These are phyloP conservation scores for Conus canariensis DNA, from an alignment of 2,888 invertebrate species.

Conservation along the genomic window DNA sequence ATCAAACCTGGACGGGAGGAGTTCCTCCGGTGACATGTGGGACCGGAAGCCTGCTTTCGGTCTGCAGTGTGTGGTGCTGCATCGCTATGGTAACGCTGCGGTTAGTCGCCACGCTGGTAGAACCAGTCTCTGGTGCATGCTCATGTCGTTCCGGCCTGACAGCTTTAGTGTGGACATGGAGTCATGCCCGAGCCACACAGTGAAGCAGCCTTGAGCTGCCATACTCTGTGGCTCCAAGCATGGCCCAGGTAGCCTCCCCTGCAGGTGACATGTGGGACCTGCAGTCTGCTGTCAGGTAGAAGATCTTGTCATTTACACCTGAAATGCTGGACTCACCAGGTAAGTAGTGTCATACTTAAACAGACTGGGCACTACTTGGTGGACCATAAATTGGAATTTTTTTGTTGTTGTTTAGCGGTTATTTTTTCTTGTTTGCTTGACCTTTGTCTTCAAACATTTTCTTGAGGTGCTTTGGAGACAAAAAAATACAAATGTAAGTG, in stretches of 20 bases:
- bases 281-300: conserved; percentile 49
- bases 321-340: too few relatives aligned
- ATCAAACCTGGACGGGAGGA: conserved; percentile 23
- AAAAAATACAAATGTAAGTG: too few relatives aligned
- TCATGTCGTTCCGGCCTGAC: conserved; percentile 28
- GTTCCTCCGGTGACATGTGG: conserved; percentile 59
- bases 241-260: conserved; percentile 37
- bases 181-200: background rate
- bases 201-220: conserved; percentile 23
- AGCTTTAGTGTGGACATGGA: conserved; percentile 8
- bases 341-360: too few relatives aligned
- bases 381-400: too few relatives aligned
- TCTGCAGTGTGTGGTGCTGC: conserved; percentile 13
- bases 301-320: background rate
- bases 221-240: conserved; percentile 33
- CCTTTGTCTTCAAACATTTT: too few relatives aligned
- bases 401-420: too few relatives aligned
- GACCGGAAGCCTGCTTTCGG: conserved; percentile 52
- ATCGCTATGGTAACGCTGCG: background rate
- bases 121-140: too few relatives aligned
- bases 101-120: too few relatives aligned
- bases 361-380: too few relatives aligned
- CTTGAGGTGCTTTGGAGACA: too few relatives aligned
- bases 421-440: too few relatives aligned
- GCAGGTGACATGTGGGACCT: conserved; percentile 64